These are phyloP conservation scores for Epinephelus malabaricus DNA, from an alignment of 2,797 vertebrate species.

Conservation along the genomic window DNA sequence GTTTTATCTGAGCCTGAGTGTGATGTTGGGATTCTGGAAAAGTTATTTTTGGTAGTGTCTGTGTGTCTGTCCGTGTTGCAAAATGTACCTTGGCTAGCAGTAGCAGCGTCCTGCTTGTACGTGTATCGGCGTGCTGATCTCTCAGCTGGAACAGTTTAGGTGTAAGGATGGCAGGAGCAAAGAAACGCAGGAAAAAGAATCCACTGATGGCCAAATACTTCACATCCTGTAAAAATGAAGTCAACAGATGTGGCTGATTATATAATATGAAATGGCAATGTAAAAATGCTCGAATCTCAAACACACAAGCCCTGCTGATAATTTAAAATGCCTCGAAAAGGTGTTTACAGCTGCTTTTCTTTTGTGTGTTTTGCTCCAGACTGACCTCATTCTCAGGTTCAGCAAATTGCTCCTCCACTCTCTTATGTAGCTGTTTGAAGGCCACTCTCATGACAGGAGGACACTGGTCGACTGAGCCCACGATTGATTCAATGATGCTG, in stretches of 20 bases:
- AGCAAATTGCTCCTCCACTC: slow-evolving; percentile 89
- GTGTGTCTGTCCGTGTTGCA: slow-evolving; percentile 36
- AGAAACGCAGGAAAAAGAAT: slow-evolving; percentile 94
- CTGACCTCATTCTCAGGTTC: slow-evolving; percentile 88
- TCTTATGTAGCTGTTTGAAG: slow-evolving; percentile 91
- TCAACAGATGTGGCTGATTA: neutral
- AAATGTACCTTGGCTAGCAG: slow-evolving; percentile 92
- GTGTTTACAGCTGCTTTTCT: neutral
- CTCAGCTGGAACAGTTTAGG: slow-evolving; percentile 93
- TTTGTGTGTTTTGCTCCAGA: slow-evolving; percentile 6
- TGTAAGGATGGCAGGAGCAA: slow-evolving; percentile 92
- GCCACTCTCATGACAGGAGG: slow-evolving; percentile 88
- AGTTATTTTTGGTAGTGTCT: slow-evolving; percentile 46
- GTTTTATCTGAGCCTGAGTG: slow-evolving; percentile 42
- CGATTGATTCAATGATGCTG: slow-evolving; percentile 82
- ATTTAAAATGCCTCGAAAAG: neutral
- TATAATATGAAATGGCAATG: slow-evolving; percentile 3
- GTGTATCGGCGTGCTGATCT: slow-evolving; percentile 91
- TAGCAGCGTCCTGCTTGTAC: slow-evolving; percentile 90
- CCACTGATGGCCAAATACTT: slow-evolving; percentile 92
- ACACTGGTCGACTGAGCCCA: slow-evolving; percentile 84
- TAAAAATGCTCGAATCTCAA: neutral
- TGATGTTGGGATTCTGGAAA: slow-evolving; percentile 44
- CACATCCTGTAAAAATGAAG: slow-evolving; percentile 85
- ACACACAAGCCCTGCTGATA: neutral